Evolutionary conservation across 2,797 vertebrate genomes (phyloP).

Genomic region (Silurus aristotelis): DNA sequence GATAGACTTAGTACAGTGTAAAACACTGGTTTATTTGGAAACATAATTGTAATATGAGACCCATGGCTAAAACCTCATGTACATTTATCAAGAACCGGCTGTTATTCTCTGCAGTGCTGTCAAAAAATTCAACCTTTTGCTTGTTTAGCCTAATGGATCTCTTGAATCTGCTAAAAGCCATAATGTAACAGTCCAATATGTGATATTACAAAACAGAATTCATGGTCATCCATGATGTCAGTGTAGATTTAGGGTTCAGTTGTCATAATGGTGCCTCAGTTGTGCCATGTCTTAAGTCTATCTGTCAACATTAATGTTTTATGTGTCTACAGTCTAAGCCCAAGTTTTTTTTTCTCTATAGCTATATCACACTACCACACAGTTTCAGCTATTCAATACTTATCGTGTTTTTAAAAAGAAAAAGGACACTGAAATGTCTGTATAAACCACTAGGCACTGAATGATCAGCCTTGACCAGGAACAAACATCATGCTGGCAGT

Average conservation of each 20-base stretch:
- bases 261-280: conserved; percentile 3
- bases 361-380: not conserved
- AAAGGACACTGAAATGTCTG: conserved; percentile 21
- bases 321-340: conserved; percentile 26
- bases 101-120: not conserved
- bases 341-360: conserved; percentile 12
- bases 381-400: conserved; percentile 22
- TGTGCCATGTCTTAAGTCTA: conserved; percentile 15
- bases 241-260: conserved; percentile 15
- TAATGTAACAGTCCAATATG: not conserved
- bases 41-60: not conserved
- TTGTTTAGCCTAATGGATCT: conserved; percentile 22
- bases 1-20: not conserved
- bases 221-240: conserved; percentile 32
- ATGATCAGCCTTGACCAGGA: conserved; percentile 46
- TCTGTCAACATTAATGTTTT: conserved; percentile 7
- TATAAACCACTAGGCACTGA: conserved; percentile 6
- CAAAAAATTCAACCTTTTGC: not conserved
- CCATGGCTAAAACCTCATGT: not conserved
- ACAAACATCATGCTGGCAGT: conserved; percentile 45
- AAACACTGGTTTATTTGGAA: not conserved
- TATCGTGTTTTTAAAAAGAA: conserved; percentile 15
- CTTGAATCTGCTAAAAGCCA: conserved; percentile 12
- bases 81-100: not conserved
- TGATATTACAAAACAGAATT: conserved; percentile 9